Evolutionary conservation across 2,888 invertebrate genomes (phyloP).

Genomic region (Asteroscopus sphinx): DNA sequence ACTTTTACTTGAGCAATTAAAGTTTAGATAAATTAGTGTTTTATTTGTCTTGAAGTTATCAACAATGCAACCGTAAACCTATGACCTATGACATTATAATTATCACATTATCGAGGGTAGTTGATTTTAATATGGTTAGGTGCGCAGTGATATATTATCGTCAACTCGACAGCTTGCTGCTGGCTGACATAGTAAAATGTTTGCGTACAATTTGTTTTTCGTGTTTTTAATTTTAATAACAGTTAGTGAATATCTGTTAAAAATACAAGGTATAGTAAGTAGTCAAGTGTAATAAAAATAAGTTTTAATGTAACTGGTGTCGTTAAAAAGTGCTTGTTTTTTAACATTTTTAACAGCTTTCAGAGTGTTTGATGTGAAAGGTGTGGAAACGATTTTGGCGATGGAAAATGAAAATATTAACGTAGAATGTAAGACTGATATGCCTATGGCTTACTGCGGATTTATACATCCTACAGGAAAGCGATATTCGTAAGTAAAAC

Average conservation of each 20-base stretch:
- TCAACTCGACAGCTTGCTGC: conserved; percentile 10
- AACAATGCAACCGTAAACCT: conserved; percentile 10
- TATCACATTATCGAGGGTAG: conserved; percentile 64
- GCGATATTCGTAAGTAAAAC: conserved; percentile 81
- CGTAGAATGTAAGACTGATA: conserved; percentile 77
- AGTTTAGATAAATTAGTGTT: conserved; percentile 22
- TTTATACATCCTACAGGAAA: conserved; percentile 81
- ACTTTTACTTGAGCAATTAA: conserved; percentile 26
- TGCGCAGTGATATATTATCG: conserved; percentile 8
- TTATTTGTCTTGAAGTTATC: conserved; percentile 41
- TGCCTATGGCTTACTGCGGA: conserved; percentile 82
- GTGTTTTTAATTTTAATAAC: conserved; percentile 29
- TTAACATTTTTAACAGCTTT: conserved; percentile 65
- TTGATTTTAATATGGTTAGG: conserved; percentile 28
- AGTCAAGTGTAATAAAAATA: neutral
- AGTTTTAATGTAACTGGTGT: neutral
- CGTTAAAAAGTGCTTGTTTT: neutral
- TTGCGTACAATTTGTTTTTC: conserved; percentile 31
- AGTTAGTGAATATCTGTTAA: conserved; percentile 23
- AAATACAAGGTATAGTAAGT: conserved; percentile 42
- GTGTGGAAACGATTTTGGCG: conserved; percentile 77
- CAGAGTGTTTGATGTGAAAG: conserved; percentile 73
- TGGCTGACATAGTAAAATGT: conserved; percentile 59
- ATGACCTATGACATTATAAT: conserved; percentile 53
- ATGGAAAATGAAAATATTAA: conserved; percentile 75